Conservation (phyloP, 2,113 vertebrate species). For the Eurystomus gularis region DNA sequence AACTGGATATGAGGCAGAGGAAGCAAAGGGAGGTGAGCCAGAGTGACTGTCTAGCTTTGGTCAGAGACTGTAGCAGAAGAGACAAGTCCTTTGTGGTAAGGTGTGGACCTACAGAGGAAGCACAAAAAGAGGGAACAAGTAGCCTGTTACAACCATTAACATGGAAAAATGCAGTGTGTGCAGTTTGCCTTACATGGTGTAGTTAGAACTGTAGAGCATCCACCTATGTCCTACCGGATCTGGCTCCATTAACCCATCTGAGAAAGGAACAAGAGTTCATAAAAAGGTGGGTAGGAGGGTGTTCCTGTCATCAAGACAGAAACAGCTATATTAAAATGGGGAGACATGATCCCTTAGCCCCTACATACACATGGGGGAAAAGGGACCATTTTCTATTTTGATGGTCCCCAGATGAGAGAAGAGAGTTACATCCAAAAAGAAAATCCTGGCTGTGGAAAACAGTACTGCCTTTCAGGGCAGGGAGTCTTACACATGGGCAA, state of each 20-base stretch:
- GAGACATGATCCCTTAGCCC: neutral
- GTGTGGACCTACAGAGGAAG: neutral
- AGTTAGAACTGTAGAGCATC: neutral
- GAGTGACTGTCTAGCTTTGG: neutral
- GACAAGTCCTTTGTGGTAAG: neutral
- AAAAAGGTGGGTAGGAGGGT: neutral
- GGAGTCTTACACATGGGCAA: neutral
- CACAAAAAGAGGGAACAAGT: neutral
- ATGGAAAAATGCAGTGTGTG: rapidly evolving
- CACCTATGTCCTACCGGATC: neutral
- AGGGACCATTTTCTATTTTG: neutral
- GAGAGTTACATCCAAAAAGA: neutral
- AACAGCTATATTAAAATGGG: neutral
- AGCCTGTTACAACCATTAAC: neutral
- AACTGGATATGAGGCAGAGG: neutral
- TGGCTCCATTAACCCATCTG: neutral
- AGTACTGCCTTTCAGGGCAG: neutral
- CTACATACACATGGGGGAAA: neutral
- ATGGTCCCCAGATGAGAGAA: neutral
- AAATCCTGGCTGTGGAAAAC: neutral
- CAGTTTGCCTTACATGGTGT: neutral
- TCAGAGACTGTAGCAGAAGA: neutral
- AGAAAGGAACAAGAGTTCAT: neutral
- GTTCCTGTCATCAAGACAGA: neutral
- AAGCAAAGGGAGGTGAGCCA: neutral